Percentiles rank a stretch among this genome's conserved stretches.
Evolutionary conservation across 1,140 invertebrate genomes (phyloP).

Genomic region (Drosophila saltans): DNA sequence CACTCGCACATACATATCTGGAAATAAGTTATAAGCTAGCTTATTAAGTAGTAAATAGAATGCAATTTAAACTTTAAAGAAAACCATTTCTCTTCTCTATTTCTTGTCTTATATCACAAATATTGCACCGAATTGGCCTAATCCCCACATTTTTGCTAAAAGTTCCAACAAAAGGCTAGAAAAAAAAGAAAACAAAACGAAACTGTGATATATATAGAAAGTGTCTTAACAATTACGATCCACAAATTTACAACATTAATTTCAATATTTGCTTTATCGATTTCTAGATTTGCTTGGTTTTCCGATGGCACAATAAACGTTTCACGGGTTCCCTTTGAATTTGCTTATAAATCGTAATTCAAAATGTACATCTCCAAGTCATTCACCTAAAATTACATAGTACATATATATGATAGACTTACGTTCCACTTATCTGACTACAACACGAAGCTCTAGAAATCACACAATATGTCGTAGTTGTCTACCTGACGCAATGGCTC

Average conservation of each 20-base stretch:
- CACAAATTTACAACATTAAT: conserved; percentile 32
- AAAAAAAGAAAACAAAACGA: conserved; percentile 32
- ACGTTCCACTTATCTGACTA: conserved; percentile 17
- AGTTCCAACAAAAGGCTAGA: conserved; percentile 32
- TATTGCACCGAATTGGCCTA: conserved; percentile 82
- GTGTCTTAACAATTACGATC: conserved; percentile 8
- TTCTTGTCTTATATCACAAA: conserved; percentile 76
- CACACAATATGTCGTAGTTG: conserved; percentile 80
- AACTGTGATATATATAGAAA: conserved; percentile 28
- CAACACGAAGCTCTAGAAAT: conserved; percentile 61
- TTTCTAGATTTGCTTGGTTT: conserved; percentile 15
- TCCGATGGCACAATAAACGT: conserved; percentile 60
- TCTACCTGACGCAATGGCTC: conserved; percentile 75
- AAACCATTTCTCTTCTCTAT: conserved; percentile 15
- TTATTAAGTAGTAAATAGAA: conserved; percentile 26
- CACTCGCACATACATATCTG: conserved; percentile 56
- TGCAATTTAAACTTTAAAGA: conserved; percentile 30
- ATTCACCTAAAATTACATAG: conserved; percentile 51
- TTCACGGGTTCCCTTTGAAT: conserved; percentile 53
- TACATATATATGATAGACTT: conserved; percentile 45
- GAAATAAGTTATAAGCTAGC: conserved; percentile 26
- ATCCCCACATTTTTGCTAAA: conserved; percentile 70
- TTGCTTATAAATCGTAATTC: conserved; percentile 49
- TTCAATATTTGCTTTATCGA: conserved; percentile 26
- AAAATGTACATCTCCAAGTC: conserved; percentile 49